Base-by-base conservation (phyloP, 2,888 invertebrate genomes). In the Sceliomorpha sp. region DNA sequence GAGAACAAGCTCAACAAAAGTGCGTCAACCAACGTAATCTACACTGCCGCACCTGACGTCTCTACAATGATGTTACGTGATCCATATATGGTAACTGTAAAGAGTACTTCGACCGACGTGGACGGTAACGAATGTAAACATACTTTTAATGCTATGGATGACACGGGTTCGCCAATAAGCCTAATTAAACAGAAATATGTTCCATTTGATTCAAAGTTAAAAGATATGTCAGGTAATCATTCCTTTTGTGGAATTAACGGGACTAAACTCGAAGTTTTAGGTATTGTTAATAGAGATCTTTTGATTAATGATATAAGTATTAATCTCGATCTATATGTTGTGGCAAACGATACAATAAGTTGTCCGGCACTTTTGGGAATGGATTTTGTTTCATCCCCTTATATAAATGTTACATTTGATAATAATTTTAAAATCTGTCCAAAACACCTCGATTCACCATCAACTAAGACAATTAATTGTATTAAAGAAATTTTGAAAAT, bases 161-260 rank as follows among this genome's bases (percentile, higher is more conserved):
- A 59, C 15, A 8, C 48, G 3, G 48, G 48, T 5, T 48, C 48
- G 2, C 34, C 48, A 9, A 20, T 48, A 3, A 59, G 50, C 15
- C 20, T 59, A 9, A 51, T 62, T 13, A 60, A 44, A 36, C 4
- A 13, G 1, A 14, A 7, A 2, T 36, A 27, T 12, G 44, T 51
- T 9, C 51, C 62, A 8, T 12, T 8, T 13, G 1, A 53, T 40
- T 9, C 9, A 29, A 8, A 24, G 2, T 15, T 9, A 29, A 9
- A n/a, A 2, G 7, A n/a, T 5, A 42, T 13, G 7, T 8, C 12
- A 32, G 51, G 9, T 20, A 20, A 20, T 20, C 5, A 20, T 20
- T 4, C 20, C 5, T 20, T 20, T 5, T 26, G 14, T 9, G 40
- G 39, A 1, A 40, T 51, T 26, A 56, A 45, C 32, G 36, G 20